phyloP scores from a whole-genome alignment of 2,888 invertebrate species.

The Isoperla grammatica region DNA sequence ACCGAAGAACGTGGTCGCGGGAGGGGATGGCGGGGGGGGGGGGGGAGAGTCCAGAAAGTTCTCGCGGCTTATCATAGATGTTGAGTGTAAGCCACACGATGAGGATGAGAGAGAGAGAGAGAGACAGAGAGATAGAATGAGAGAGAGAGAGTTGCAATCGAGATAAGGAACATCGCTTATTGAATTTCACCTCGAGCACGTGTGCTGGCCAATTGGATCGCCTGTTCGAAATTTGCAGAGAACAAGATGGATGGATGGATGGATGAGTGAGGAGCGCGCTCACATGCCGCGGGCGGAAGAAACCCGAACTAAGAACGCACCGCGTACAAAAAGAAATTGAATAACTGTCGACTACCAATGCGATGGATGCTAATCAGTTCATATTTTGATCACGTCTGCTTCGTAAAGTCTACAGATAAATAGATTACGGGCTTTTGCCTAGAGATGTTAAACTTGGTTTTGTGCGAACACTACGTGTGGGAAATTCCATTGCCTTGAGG shows the following conservation, averaged over 20 bases:
- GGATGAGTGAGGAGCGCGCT: not conserved
- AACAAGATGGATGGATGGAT: not conserved
- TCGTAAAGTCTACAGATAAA: conserved; percentile 10
- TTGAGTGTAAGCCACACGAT: no score
- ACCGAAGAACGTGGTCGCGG: no score
- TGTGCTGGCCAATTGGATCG: no score
- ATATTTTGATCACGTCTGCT: conserved; percentile 13
- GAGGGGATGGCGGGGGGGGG: no score
- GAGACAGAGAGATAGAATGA: not conserved
- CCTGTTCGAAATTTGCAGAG: not conserved
- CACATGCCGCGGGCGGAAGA: not conserved
- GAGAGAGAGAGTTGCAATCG: not conserved
- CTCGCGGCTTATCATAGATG: no score
- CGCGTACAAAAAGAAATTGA: not conserved
- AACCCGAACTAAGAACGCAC: conserved; percentile 1
- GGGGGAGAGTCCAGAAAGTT: no score
- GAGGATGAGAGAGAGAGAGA: not conserved
- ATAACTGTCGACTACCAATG: conserved; percentile 2
- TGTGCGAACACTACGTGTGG: conserved; percentile 3
- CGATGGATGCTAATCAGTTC: conserved; percentile 16
- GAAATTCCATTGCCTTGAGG: no score
- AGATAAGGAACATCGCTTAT: conserved; percentile 7
- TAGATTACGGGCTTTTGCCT: conserved; percentile 9
- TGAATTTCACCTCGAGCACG: not conserved
- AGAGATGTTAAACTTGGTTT: conserved; percentile 5